Base-by-base conservation (phyloP, 2,797 vertebrate species). In the Tolypeutes matacus region DNA sequence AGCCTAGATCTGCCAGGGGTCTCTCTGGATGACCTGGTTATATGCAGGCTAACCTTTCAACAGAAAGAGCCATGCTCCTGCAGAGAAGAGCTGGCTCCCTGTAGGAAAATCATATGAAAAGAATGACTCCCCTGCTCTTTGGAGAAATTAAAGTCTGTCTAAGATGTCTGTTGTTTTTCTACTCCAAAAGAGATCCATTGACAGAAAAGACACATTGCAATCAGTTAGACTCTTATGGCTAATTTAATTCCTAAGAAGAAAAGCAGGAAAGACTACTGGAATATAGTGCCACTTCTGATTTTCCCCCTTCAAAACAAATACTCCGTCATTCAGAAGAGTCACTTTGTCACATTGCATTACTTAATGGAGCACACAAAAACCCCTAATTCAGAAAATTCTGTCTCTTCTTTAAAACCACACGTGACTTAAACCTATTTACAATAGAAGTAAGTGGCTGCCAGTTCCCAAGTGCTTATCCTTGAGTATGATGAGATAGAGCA, bases 361-460 rank as follows among this genome's bases (percentile, higher is more conserved):
- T 31, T 91, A 70, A 85, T 72, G 23, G 29, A 91, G 6, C 8
- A 91, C 31, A 69, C 13, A 2, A 36, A 20, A 80, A 60, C 58
- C 77, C 39, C 72, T 91, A 91, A 91, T 92, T 86, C 62, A 95
- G 70, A 81, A 53, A 96, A 88, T 78, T 83, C 75, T 91, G 4
- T 90, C 73, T 89, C 65, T 31, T 96, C 84, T 80, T 96, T 92
- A 95, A 96, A 98, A 96, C 27, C 39, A 95, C 70, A 87, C 96
- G 78, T 96, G 96, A 89, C 70, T 94, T 76, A 97, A 97, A 96
- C 70, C 76, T 34, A 97, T 97, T 97, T 97, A 96, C 69, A 96
- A 97, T 96, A 72, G 86, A 96, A 93, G 69, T 70, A 96, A 96
- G 64, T 94, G 86, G 36, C 76, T 97, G 67, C 91, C 80, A 95